Evolutionary conservation across 2,888 invertebrate species (phyloP), one percentile per base, ranked within the genome.

Genomic region (Baccha elongata): DNA sequence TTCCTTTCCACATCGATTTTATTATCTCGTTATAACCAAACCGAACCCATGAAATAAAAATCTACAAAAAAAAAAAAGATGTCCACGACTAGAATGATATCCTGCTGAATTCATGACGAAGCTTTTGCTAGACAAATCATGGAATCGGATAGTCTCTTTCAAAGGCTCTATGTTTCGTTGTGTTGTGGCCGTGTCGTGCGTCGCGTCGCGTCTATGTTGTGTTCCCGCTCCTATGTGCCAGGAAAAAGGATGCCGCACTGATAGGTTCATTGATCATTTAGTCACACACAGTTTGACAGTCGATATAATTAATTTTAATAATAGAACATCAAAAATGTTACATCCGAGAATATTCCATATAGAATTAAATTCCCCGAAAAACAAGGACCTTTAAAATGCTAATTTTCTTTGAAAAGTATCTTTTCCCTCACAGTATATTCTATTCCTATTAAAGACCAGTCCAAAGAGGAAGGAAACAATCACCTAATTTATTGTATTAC

Each of bases 231-330:
- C 21, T 53, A 81, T 75, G 72, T 76, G 83, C 68, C 78, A 78
- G 50, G 42, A 67, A 68, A 67, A 83, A 62, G 83, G 68, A 78
- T 76, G 55, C 67, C 37, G n/a, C n/a, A 64, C 50, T 78, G 64
- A 72, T 78, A 72, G 64, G 72, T 78, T 83, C 78, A 83, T 83
- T 83, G 83, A 83, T 83, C 83, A 83, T 78, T 83, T 68, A 64
- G 55, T 60, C 71, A 35, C 48, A 74, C 50, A 44, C 42, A 53
- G 35, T 53, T 46, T 69, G 75, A 75, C 67, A 83, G 64, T 46
- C 62, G 76, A 68, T 72, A 52, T 32, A 73, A 78, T 73, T 83
- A 78, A 78, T 83, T 83, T 73, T 62, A 48, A 35, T 72, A 68
- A 72, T 83, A 68, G 50, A 71, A 62, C 32, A 58, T 71, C 75